Conservation (phyloP, 1,140 invertebrate species). For the Cotesia chilonis region DNA sequence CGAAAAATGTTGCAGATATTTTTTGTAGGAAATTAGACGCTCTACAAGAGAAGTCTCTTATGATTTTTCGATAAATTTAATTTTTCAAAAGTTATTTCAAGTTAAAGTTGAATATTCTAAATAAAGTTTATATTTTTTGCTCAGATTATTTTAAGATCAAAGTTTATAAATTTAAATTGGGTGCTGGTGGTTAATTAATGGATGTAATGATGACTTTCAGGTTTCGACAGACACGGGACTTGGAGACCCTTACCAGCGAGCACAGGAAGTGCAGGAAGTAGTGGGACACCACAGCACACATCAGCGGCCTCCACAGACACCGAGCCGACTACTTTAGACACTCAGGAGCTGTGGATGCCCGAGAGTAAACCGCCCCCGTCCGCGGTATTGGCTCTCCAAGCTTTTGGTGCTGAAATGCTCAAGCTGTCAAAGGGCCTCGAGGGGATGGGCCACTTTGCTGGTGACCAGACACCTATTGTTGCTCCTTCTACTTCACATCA, state of each 20-base stretch:
- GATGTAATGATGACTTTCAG: slow-evolving; percentile 37
- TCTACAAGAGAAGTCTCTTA: too few species aligned
- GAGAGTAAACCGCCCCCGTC: slow-evolving; percentile 81
- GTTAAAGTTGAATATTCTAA: too few species aligned
- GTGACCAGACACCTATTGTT: slow-evolving; percentile 46
- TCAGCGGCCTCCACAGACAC: slow-evolving; percentile 82
- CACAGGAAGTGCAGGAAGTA: slow-evolving; percentile 50
- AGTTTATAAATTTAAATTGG: too few species aligned
- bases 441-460: slow-evolving; percentile 55
- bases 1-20: too few species aligned
- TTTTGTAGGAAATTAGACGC: too few species aligned
- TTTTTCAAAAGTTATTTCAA: too few species aligned
- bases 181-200: background rate
- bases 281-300: slow-evolving; percentile 72
- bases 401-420: slow-evolving; percentile 84
- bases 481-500: slow-evolving; percentile 42
- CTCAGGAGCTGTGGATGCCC: slow-evolving; percentile 81
- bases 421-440: slow-evolving; percentile 80
- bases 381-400: slow-evolving; percentile 81
- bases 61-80: too few species aligned
- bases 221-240: slow-evolving; percentile 70
- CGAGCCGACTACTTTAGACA: slow-evolving; percentile 80
- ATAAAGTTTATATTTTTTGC: too few species aligned
- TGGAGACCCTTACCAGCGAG: slow-evolving; percentile 70
- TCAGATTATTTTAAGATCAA: too few species aligned